Evolutionary conservation across 1,140 invertebrate species (phyloP), one percentile per base, ranked within the genome.

Genomic region (Tetramorium alpestre): DNA sequence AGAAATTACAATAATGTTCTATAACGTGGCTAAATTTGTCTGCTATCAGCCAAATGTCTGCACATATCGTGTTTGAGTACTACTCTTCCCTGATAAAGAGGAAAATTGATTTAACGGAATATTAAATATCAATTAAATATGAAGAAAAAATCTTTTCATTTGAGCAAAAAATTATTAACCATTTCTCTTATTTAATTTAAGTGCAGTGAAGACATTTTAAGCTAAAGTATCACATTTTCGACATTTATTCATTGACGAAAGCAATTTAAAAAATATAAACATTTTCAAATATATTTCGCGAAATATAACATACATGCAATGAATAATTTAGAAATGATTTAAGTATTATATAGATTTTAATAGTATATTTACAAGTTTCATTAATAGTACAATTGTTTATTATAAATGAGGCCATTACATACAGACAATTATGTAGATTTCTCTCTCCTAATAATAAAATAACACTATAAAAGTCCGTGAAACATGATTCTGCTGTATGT

Each of bases 351-450:
- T 2, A 44, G 54, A 56, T 81, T 70, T 33, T 70, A 54, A 70
- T 70, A 81, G 22, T 3, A 38, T 81, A 81, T 81, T 70, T 81
- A 81, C 65, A 69, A 70, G 18, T 70, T 80, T 78, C 47, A 28
- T 56, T n/a, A 81, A 70, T 70, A 70, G 5, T 81, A 70, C 22
- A n/a, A 69, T 54, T 8, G 25, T 62, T 76, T 33, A 47, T 60
- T 69, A 56, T 81, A 80, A 69, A 69, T 70, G 78, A 81, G 78
- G 78, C 78, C 78, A 44, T 81, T 81, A 81, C 7, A 81, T 70
- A 78, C 16, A 81, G 64, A 8, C 38, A 56, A 70, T 81, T 69
- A 41, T 49, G 41, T 69, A 25, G 6, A 69, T 56, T 44, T 56
- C 25, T 44, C 18, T 70, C 22, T 18, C 67, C 64, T 33, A 41